Evolutionary conservation across 2,888 invertebrate genomes (phyloP).

Genomic region (Xestia sexstrigata): DNA sequence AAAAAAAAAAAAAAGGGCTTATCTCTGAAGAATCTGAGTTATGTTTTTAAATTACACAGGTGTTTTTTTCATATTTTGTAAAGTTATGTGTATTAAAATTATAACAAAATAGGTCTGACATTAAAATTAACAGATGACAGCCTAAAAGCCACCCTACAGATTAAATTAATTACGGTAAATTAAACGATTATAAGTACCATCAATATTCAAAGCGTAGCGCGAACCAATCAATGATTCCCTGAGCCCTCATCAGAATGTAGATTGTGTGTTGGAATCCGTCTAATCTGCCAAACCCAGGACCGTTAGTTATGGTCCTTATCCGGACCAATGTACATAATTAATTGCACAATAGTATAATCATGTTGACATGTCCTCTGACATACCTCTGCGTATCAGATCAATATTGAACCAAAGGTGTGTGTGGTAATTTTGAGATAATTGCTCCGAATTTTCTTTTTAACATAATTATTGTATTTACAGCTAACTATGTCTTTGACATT

Average conservation of each 20-base stretch:
- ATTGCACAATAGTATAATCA: slow-evolving; percentile 49
- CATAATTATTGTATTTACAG: slow-evolving; percentile 31
- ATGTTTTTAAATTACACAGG: background rate
- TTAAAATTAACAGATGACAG: background rate
- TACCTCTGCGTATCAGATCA: slow-evolving; percentile 7
- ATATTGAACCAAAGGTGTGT: slow-evolving; percentile 6
- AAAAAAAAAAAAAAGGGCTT: no score
- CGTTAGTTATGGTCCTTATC: slow-evolving; percentile 50
- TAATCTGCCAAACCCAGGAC: slow-evolving; percentile 53
- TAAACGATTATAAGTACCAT: slow-evolving; percentile 43
- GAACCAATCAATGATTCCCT: slow-evolving; percentile 45
- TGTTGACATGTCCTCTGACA: slow-evolving; percentile 44
- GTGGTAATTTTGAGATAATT: slow-evolving; percentile 9
- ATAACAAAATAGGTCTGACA: slow-evolving; percentile 4
- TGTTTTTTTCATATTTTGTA: background rate
- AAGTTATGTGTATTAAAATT: background rate
- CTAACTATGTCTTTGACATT: slow-evolving; percentile 46
- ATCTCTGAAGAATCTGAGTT: background rate
- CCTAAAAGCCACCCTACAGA: background rate
- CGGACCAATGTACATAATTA: slow-evolving; percentile 54
- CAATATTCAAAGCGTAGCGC: slow-evolving; percentile 46
- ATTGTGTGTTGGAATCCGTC: slow-evolving; percentile 49
- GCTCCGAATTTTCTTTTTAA: slow-evolving; percentile 6
- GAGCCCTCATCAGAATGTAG: slow-evolving; percentile 47
- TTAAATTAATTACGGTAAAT: slow-evolving; percentile 28